These are phyloP conservation scores for Eupristina koningsbergeri DNA, from an alignment of 1,140 invertebrate genomes.

Conservation along the genomic window DNA sequence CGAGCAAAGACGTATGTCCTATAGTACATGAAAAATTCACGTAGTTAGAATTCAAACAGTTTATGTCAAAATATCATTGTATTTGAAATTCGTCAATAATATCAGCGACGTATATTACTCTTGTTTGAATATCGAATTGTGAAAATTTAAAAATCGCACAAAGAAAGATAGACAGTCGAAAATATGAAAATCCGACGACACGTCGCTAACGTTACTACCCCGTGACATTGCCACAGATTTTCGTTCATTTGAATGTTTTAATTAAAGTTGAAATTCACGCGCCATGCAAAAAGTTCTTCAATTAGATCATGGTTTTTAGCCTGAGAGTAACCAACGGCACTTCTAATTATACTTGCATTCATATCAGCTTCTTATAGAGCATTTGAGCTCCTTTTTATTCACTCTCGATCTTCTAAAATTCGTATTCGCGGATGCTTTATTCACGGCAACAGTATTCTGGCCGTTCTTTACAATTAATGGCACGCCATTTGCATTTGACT, in stretches of 20 bases:
- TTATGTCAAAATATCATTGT: too few relatives aligned
- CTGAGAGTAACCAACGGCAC: neutral
- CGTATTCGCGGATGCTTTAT: slow-evolving; percentile 9
- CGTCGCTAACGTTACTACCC: neutral
- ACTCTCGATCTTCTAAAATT: neutral
- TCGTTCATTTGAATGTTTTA: slow-evolving; percentile 36
- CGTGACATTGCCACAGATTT: neutral
- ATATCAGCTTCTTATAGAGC: neutral
- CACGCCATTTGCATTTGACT: neutral
- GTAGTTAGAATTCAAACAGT: too few relatives aligned
- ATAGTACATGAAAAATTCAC: too few relatives aligned
- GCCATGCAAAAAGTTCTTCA: slow-evolving; percentile 49
- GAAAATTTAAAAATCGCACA: neutral
- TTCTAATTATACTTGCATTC: slow-evolving; percentile 32
- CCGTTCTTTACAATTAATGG: neutral
- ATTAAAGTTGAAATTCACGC: slow-evolving; percentile 51
- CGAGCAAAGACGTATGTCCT: too few relatives aligned
- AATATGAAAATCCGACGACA: neutral
- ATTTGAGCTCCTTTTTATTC: neutral
- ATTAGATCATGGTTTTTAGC: slow-evolving; percentile 22
- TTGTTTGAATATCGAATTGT: neutral
- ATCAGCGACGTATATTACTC: neutral
- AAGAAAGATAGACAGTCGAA: neutral
- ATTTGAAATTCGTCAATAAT: neutral
- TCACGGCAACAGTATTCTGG: neutral